Percentiles rank a stretch among this genome's conserved stretches.
Conservation (phyloP, 2,888 invertebrate species). For the Cryptocheilus praepositus region DNA sequence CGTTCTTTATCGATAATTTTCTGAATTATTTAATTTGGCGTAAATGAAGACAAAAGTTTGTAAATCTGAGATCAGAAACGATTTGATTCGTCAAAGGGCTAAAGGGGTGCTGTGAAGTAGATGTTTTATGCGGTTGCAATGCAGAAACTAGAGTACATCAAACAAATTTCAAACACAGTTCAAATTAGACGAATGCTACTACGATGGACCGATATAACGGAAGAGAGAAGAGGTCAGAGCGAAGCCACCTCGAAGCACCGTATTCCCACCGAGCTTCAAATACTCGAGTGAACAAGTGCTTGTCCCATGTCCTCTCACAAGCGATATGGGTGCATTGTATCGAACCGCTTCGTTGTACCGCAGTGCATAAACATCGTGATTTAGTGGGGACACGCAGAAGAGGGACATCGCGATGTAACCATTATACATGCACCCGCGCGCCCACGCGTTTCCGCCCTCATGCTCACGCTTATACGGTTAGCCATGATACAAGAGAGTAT, state of each 20-base stretch:
- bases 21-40: no score
- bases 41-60: no score
- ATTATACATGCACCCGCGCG: constrained; percentile 63
- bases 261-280: constrained; percentile 22
- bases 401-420: constrained; percentile 57
- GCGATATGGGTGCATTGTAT: constrained; percentile 67
- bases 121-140: no score
- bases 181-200: no score
- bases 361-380: constrained; percentile 64
- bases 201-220: not conserved
- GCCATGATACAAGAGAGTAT: not conserved
- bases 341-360: constrained; percentile 50
- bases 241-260: constrained; percentile 6
- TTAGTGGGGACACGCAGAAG: constrained; percentile 53
- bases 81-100: no score
- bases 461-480: constrained; percentile 29
- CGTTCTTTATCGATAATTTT: no score
- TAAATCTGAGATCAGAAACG: no score
- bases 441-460: constrained; percentile 71
- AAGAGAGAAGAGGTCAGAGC: not conserved
- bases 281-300: constrained; percentile 5
- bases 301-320: constrained; percentile 15
- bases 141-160: no score
- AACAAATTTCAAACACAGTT: no score
- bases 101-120: no score